Evolutionary conservation across 2,888 invertebrate genomes (phyloP).

Genomic region (Fabriciana adippe): DNA sequence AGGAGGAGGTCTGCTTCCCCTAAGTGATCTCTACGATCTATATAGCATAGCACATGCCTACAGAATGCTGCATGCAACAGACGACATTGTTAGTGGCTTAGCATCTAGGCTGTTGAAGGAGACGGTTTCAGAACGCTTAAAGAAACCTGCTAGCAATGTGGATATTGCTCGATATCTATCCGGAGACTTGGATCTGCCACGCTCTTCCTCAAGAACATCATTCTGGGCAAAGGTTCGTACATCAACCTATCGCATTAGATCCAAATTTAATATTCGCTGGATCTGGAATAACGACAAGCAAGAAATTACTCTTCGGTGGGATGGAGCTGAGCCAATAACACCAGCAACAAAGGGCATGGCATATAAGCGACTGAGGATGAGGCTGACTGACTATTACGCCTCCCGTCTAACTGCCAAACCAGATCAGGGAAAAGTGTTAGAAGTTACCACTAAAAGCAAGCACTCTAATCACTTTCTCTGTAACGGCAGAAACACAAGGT

Average conservation of each 20-base stretch:
- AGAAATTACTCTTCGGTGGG: not conserved
- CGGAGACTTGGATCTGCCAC: not conserved
- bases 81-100: not conserved
- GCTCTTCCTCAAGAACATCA: not conserved
- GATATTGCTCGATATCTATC: not conserved
- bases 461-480: not conserved
- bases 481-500: not conserved
- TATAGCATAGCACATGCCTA: not conserved
- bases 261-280: not conserved
- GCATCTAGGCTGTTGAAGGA: not conserved
- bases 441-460: not conserved
- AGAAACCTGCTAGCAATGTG: not conserved
- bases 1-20: no score
- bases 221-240: not conserved
- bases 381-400: no score
- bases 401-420: not conserved
- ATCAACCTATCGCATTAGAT: not conserved
- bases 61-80: not conserved
- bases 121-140: not conserved
- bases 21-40: not conserved
- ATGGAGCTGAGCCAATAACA: not conserved
- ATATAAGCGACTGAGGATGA: not conserved
- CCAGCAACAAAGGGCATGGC: not conserved
- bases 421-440: slow-evolving; percentile 1
- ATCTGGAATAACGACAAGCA: slow-evolving; percentile 16